Evolutionary conservation across 64 coral and sea anemone species (phyloP).

Genomic region (Stichodactyla mertensii): DNA sequence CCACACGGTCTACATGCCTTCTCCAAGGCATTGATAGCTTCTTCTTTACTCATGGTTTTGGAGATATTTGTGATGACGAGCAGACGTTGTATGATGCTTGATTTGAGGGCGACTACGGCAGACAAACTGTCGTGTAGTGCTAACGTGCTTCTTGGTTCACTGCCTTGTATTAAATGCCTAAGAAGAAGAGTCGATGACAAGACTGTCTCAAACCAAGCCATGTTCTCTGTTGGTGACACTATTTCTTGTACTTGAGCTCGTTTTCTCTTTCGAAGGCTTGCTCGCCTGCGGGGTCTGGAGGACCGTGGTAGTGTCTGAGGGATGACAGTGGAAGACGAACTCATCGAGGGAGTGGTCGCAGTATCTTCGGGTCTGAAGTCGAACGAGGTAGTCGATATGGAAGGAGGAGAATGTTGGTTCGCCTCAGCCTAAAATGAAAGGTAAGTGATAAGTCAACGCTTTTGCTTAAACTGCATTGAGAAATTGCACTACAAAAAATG

Average conservation of each 20-base stretch:
- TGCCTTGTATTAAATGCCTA: constrained; percentile 30
- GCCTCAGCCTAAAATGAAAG: not conserved
- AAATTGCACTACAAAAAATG: no score
- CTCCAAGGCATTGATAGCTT: constrained; percentile 59
- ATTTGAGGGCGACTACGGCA: constrained; percentile 48
- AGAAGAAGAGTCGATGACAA: constrained; percentile 14
- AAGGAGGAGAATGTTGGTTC: not conserved
- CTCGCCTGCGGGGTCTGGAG: constrained; percentile 21
- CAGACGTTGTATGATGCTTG: constrained; percentile 66
- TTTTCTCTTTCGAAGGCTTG: constrained; percentile 34
- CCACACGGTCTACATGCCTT: constrained; percentile 79
- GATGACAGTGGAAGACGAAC: not conserved
- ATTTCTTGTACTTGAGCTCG: constrained; percentile 33
- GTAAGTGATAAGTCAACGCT: no score
- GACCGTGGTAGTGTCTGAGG: constrained; percentile 4
- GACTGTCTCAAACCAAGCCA: constrained; percentile 59
- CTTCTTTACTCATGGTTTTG: constrained; percentile 50
- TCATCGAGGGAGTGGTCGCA: constrained; percentile 19
- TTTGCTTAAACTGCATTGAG: no score
- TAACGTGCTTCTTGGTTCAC: constrained; percentile 17
- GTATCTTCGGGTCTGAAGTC: constrained; percentile 21
- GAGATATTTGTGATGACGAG: constrained; percentile 84
- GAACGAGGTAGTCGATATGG: not conserved
- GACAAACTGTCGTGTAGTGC: constrained; percentile 42
- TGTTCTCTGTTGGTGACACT: constrained; percentile 44